phyloP scores from a whole-genome alignment of 2,888 invertebrate species.

The Troides aeacus region DNA sequence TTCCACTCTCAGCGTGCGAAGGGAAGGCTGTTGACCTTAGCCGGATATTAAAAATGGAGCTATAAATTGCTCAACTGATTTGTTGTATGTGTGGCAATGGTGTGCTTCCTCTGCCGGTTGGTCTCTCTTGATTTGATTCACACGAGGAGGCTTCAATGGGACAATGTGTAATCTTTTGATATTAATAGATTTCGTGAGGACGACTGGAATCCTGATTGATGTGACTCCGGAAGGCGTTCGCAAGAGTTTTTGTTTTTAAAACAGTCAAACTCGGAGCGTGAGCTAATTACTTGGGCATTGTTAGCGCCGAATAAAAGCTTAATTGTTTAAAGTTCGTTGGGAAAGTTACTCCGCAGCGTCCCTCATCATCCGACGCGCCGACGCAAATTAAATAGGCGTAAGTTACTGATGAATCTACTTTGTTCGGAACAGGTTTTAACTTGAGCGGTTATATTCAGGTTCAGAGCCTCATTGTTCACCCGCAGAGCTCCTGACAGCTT shows the following conservation, averaged over 20 bases:
- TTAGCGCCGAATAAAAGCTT: slow-evolving; percentile 64
- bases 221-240: slow-evolving; percentile 40
- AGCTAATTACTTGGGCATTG: slow-evolving; percentile 71
- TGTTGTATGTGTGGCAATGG: slow-evolving; percentile 62
- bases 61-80: slow-evolving; percentile 67
- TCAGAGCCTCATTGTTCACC: slow-evolving; percentile 31
- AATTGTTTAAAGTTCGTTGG: slow-evolving; percentile 65
- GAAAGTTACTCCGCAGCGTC: slow-evolving; percentile 49
- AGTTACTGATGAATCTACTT: slow-evolving; percentile 22
- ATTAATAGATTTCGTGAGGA: slow-evolving; percentile 53
- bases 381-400: slow-evolving; percentile 45
- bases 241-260: slow-evolving; percentile 54
- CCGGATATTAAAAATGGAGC: slow-evolving; percentile 74
- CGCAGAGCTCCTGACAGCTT: not conserved
- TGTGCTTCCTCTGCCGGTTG: slow-evolving; percentile 46
- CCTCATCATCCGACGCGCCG: slow-evolving; percentile 44
- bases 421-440: slow-evolving; percentile 13
- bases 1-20: slow-evolving; percentile 58
- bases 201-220: slow-evolving; percentile 45
- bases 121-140: too few relatives aligned
- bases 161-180: slow-evolving; percentile 42
- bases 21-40: slow-evolving; percentile 65
- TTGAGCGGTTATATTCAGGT: slow-evolving; percentile 8
- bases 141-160: too few relatives aligned
- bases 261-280: slow-evolving; percentile 48